Conservation (phyloP, 1,140 invertebrate genomes). For the Drepana arcuata region DNA sequence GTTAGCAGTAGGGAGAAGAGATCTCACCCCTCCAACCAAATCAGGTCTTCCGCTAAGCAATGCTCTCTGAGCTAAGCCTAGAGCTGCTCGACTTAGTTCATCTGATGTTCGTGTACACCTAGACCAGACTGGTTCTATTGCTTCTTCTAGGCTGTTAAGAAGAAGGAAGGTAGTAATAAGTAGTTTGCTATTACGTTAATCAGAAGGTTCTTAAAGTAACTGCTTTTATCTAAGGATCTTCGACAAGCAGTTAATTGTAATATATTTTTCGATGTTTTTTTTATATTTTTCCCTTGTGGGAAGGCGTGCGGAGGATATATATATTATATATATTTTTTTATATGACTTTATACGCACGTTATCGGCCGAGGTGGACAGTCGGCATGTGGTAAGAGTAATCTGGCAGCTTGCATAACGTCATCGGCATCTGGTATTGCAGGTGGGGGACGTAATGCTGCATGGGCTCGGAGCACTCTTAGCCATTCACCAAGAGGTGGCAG, state of each 20-base stretch:
- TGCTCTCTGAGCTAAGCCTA: constrained; percentile 86
- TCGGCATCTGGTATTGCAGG: constrained; percentile 83
- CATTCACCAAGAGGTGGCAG: constrained; percentile 90
- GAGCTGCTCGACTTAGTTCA: constrained; percentile 72
- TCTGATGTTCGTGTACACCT: constrained; percentile 36
- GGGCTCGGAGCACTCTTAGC: constrained; percentile 86
- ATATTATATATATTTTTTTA: no score
- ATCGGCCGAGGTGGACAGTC: constrained; percentile 88
- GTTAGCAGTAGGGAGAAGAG: constrained; percentile 81
- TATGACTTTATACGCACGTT: constrained; percentile 46
- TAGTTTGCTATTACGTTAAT: no score
- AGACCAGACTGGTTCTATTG: constrained; percentile 53
- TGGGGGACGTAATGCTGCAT: constrained; percentile 86
- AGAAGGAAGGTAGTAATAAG: no score
- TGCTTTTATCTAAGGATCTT: no score
- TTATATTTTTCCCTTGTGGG: no score
- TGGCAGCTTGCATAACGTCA: constrained; percentile 89
- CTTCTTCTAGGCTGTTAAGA: constrained; percentile 40
- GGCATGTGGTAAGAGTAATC: constrained; percentile 87
- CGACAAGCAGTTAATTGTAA: no score
- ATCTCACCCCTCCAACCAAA: constrained; percentile 82
- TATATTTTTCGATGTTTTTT: no score
- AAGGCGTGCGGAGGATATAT: no score
- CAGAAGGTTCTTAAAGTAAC: no score
- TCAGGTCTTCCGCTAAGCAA: constrained; percentile 83